These are phyloP conservation scores for Gymnosoma rotundatum DNA, from an alignment of 2,888 invertebrate species.

Conservation along the genomic window DNA sequence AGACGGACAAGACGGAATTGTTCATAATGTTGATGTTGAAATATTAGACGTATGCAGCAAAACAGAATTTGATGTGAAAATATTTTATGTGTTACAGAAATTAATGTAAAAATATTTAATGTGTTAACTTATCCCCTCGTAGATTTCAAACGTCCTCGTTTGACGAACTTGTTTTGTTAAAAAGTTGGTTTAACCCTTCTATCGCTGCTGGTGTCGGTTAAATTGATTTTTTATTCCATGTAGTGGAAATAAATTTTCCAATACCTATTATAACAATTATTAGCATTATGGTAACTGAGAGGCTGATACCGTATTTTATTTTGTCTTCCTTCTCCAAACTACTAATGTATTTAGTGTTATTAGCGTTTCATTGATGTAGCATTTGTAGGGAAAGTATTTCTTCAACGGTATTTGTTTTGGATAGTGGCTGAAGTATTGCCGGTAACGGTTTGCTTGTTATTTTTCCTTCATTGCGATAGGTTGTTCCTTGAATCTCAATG, in stretches of 20 bases:
- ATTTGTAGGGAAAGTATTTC: constrained; percentile 60
- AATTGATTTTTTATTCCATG: neutral
- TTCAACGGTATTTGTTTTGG: no score
- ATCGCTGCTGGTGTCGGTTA: neutral
- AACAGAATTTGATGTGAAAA: no score
- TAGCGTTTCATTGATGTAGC: constrained; percentile 61
- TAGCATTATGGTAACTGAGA: constrained; percentile 1
- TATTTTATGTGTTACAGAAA: no score
- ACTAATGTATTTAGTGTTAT: constrained; percentile 57
- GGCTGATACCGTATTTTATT: neutral
- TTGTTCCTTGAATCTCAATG: constrained; percentile 55
- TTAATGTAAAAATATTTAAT: no score
- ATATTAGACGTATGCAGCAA: no score
- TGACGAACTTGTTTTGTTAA: neutral
- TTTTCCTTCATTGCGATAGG: constrained; percentile 37
- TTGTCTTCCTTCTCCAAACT: no score
- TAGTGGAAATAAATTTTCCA: neutral
- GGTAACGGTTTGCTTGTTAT: constrained; percentile 54
- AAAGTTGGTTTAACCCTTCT: constrained; percentile 11
- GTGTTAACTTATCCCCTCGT: no score
- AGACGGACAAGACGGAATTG: no score
- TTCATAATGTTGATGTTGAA: no score
- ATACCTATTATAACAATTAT: constrained; percentile 19
- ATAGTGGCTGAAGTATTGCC: constrained; percentile 58
- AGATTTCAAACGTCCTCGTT: constrained; percentile 51